phyloP scores from a whole-genome alignment of 2,797 vertebrate species.

The Fratercula arctica region DNA sequence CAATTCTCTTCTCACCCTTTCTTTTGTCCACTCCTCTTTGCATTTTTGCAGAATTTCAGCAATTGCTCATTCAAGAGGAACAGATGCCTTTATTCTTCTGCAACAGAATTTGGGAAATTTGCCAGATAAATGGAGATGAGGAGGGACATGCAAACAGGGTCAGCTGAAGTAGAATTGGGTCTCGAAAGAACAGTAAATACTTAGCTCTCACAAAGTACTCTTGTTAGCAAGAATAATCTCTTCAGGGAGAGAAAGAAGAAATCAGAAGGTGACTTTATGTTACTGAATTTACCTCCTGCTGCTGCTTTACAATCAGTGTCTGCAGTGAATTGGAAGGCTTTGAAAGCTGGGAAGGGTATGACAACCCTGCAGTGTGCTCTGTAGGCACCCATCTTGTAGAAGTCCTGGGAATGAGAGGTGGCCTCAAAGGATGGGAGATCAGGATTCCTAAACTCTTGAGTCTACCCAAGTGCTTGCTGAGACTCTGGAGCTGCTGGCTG shows the following conservation, averaged over 20 bases:
- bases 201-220: background rate
- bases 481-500: background rate
- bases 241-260: background rate
- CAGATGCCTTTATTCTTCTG: background rate
- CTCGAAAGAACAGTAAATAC: constrained; percentile 38
- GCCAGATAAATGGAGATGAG: constrained; percentile 1
- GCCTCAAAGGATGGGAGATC: background rate
- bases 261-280: background rate
- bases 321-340: background rate
- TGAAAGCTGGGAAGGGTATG: background rate
- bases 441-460: background rate
- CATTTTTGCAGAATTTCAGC: constrained; percentile 44
- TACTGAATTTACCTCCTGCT: background rate
- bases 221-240: background rate
- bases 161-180: constrained; percentile 16
- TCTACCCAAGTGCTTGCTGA: background rate
- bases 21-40: constrained; percentile 11
- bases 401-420: background rate
- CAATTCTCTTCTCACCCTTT: constrained; percentile 26
- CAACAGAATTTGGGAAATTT: constrained; percentile 39
- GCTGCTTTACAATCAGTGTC: background rate
- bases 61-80: constrained; percentile 17
- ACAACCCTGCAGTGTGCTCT: background rate
- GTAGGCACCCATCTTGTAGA: background rate
- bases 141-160: background rate